Conservation (phyloP, 2,113 vertebrate genomes). For the Acanthisitta chloris region DNA sequence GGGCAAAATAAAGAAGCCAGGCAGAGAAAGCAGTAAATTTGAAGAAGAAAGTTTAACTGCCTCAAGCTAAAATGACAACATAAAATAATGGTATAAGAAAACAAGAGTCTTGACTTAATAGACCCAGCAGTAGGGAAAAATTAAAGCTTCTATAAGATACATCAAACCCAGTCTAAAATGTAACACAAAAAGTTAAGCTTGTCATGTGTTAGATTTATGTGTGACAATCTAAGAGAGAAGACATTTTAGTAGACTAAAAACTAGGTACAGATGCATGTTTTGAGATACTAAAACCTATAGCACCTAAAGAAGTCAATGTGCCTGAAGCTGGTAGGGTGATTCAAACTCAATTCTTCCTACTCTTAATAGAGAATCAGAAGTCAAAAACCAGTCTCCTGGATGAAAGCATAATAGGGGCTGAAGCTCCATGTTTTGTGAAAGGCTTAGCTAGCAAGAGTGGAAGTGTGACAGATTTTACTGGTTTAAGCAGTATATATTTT, state of each 20-base stretch:
- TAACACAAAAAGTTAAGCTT: background rate
- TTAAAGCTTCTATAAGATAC: background rate
- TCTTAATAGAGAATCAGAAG: background rate
- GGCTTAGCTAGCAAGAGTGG: too few species aligned
- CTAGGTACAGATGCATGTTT: background rate
- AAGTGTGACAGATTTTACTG: too few species aligned
- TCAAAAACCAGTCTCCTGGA: too few species aligned
- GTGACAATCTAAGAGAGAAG: background rate
- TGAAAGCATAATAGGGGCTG: too few species aligned
- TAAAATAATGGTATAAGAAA: background rate
- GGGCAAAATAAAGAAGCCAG: background rate
- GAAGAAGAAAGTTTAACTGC: background rate
- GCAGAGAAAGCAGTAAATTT: background rate
- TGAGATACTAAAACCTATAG: background rate
- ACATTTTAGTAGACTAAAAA: background rate
- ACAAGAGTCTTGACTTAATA: background rate
- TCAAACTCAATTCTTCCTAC: background rate
- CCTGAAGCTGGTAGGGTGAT: background rate
- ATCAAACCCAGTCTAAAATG: background rate
- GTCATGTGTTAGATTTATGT: background rate
- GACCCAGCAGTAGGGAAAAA: background rate
- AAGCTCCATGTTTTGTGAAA: too few species aligned
- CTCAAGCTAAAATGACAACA: background rate
- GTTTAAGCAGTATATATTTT: too few species aligned
- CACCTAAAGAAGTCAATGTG: background rate